Conservation (phyloP, 2,113 vertebrate species). For the Hippotragus niger region DNA sequence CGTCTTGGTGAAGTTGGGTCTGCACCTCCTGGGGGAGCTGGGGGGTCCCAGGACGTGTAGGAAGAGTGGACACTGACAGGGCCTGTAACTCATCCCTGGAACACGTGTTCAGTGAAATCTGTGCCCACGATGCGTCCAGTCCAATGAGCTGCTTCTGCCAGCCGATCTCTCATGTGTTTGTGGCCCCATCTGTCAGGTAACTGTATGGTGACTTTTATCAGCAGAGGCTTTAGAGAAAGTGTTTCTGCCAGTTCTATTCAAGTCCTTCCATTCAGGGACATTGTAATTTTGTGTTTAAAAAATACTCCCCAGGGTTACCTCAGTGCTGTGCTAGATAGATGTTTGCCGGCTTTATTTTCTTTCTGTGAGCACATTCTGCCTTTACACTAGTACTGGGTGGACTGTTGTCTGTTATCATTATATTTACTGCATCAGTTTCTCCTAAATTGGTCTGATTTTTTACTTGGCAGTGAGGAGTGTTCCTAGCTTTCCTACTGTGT, state of each 20-base stretch:
- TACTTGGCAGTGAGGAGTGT: accelerated
- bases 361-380: neutral
- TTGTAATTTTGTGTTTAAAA: neutral
- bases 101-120: accelerated
- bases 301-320: neutral
- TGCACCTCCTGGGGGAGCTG: too few species aligned
- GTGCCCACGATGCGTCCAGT: accelerated
- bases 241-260: neutral
- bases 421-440: neutral
- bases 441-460: neutral
- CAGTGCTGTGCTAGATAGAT: accelerated
- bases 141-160: accelerated
- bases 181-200: accelerated
- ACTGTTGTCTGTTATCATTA: accelerated
- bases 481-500: neutral
- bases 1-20: neutral
- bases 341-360: accelerated
- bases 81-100: accelerated
- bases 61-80: accelerated
- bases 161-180: accelerated
- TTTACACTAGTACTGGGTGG: accelerated
- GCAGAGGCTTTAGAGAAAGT: neutral
- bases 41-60: accelerated
- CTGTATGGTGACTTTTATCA: neutral
- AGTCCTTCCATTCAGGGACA: neutral